These are phyloP conservation scores for Ichneumoninae sp. DNA, from an alignment of 2,888 invertebrate genomes.

Conservation along the genomic window DNA sequence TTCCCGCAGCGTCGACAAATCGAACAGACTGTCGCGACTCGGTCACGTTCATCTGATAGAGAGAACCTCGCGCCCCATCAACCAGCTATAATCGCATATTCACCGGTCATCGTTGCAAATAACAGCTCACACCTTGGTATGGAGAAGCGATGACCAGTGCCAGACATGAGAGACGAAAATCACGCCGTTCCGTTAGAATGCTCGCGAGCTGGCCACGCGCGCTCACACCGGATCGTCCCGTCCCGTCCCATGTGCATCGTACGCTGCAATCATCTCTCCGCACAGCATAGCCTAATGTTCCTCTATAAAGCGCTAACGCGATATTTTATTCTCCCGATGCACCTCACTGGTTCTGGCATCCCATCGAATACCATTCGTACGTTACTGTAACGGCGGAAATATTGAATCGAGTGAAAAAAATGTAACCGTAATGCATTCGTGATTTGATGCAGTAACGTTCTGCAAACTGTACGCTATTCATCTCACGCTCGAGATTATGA, in stretches of 20 bases:
- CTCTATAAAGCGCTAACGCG: slow-evolving; percentile 51
- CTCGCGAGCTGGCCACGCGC: slow-evolving; percentile 63
- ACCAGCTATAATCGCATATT: slow-evolving; percentile 39
- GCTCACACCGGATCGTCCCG: slow-evolving; percentile 38
- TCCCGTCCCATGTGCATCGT: slow-evolving; percentile 47
- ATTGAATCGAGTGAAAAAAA: slow-evolving; percentile 7
- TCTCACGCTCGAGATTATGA: not conserved
- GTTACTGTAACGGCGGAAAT: slow-evolving; percentile 11
- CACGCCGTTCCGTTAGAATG: slow-evolving; percentile 61
- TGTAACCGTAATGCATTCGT: not conserved
- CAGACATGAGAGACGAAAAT: slow-evolving; percentile 29
- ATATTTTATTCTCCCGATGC: slow-evolving; percentile 37
- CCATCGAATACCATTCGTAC: slow-evolving; percentile 8
- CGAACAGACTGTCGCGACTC: slow-evolving; percentile 26
- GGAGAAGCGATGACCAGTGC: slow-evolving; percentile 33
- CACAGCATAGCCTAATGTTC: slow-evolving; percentile 54
- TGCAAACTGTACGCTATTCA: not conserved
- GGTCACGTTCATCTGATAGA: slow-evolving; percentile 55
- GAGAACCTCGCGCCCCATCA: slow-evolving; percentile 31
- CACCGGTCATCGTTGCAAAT: slow-evolving; percentile 60
- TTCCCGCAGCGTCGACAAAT: slow-evolving; percentile 13
- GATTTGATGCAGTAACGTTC: slow-evolving; percentile 13
- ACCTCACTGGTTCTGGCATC: slow-evolving; percentile 16
- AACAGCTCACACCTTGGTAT: slow-evolving; percentile 60
- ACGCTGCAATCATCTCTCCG: slow-evolving; percentile 62